Conservation (phyloP, 1,140 invertebrate genomes). For the Druon quercuslanigerum region DNA sequence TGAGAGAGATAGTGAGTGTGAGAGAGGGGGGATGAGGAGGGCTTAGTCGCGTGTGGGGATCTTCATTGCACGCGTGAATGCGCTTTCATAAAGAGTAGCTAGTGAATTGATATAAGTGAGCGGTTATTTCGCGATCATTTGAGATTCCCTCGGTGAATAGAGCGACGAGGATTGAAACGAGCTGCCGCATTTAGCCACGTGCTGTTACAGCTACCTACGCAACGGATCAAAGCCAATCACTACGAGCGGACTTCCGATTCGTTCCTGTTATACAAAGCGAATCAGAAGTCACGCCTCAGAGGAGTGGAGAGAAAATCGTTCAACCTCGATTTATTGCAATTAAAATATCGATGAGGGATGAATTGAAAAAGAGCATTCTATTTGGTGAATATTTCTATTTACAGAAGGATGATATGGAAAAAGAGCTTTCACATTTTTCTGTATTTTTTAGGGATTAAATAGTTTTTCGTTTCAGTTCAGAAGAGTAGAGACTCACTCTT, state of each 20-base stretch:
- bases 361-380: too few relatives aligned
- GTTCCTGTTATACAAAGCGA: conserved; percentile 22
- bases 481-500: too few relatives aligned
- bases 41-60: conserved; percentile 48
- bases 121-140: conserved; percentile 76
- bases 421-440: too few relatives aligned
- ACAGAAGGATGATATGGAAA: too few relatives aligned
- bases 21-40: conserved; percentile 38
- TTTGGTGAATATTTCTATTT: too few relatives aligned
- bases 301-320: neutral
- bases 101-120: conserved; percentile 76
- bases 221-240: conserved; percentile 67
- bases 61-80: conserved; percentile 73
- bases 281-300: conserved; percentile 29
- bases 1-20: conserved; percentile 32
- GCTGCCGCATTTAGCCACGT: conserved; percentile 57
- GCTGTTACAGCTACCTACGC: conserved; percentile 42
- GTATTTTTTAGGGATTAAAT: too few relatives aligned
- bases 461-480: too few relatives aligned
- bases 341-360: neutral
- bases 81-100: conserved; percentile 71
- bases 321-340: conserved; percentile 4
- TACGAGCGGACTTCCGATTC: conserved; percentile 20
- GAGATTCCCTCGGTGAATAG: conserved; percentile 61
- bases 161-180: conserved; percentile 53